Conservation (phyloP, 2,113 vertebrate species). For the Tursiops truncatus region DNA sequence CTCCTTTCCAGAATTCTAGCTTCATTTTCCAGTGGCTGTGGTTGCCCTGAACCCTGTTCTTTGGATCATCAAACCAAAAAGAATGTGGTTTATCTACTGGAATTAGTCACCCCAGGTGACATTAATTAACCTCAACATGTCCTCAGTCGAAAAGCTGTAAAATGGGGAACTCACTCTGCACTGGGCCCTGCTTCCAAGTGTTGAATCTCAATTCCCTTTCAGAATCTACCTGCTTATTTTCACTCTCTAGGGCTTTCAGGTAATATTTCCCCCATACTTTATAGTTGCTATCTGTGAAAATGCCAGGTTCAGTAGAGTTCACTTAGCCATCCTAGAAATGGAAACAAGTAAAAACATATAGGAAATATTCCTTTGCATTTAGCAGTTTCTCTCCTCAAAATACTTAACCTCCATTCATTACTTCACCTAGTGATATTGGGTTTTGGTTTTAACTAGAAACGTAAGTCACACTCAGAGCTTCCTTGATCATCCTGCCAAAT, state of each 20-base stretch:
- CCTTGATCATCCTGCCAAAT: conserved; percentile 26
- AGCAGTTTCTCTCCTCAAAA: neutral
- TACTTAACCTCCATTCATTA: neutral
- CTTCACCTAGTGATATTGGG: neutral
- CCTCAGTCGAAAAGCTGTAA: neutral
- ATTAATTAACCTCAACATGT: neutral
- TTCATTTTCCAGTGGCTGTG: neutral
- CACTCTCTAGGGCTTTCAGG: neutral
- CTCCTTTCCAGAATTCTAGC: neutral
- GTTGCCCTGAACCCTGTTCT: neutral
- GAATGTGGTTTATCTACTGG: neutral
- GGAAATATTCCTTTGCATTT: conserved; percentile 4
- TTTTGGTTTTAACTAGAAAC: conserved; percentile 40
- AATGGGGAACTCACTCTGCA: neutral
- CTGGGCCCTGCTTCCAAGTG: neutral
- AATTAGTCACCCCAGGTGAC: neutral
- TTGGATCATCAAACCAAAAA: neutral
- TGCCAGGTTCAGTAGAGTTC: neutral
- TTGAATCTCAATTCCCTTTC: neutral
- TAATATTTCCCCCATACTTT: neutral
- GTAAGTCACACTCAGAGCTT: neutral
- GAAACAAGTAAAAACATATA: neutral
- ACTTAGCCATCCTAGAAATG: neutral
- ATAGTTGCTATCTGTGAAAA: neutral
- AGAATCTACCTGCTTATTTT: neutral